Base-by-base conservation (phyloP, 2,888 invertebrate species). In the Tenodera sinensis region DNA sequence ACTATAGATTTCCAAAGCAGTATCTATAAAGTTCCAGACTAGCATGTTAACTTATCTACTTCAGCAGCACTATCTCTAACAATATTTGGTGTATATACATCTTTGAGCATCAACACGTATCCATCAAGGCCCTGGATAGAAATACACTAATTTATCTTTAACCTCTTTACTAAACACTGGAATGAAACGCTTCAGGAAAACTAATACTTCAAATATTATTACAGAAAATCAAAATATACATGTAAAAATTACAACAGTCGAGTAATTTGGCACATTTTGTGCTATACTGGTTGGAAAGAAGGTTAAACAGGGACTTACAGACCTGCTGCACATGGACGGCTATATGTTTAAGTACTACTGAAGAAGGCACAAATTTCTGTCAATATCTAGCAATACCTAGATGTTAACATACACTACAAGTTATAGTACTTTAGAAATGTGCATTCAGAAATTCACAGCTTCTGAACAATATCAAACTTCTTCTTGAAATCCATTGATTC, bases 391-490 rank as follows among this genome's bases (percentile, higher is more conserved):
- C 0, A 12, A n/a, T 42, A 85, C n/a, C 25, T 71, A 71, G 54
- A 71, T 25, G 54, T 71, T 71, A 71, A 71, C 54, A 71, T 71
- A 71, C 4, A 20, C 54, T 71, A 71, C 42, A 42, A 12, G 20
- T 71, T 15, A 71, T 71, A 71, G 54, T 71, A 71, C 20, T 71
- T 71, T 2, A 71, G 20, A 71, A 71, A 1, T 71, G 54, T 71
- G 54, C 54, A 83, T 28, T 85, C 82, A 83, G 83, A 88, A 71
- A 27, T 88, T 90, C 96, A 98, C 93, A 98, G 96, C 94, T 98
- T 98, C 94, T 98, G 98, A 91, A 98, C 97, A 93, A 98, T 98
- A 93, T 98, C 98, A 93, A 98, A 98, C 94, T 98, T 98, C 94
- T 97, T 97, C 93, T 97, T 97, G 93, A 98, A 96, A 94, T 98